Base-by-base conservation (phyloP, 2,888 invertebrate species). In the Drosophila neotestacea region DNA sequence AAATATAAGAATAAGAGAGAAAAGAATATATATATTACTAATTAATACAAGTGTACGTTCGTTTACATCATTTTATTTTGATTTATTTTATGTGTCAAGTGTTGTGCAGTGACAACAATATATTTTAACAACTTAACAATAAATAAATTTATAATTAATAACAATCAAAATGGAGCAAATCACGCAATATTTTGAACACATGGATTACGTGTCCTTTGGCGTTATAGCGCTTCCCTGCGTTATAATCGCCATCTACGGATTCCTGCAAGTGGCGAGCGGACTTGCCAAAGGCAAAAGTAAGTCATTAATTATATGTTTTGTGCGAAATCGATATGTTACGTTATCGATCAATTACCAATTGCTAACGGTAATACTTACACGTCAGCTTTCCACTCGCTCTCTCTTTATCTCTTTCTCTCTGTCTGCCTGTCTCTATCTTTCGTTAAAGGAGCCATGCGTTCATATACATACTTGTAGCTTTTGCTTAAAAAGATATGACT, bases 161-260 rank as follows among this genome's bases (percentile, higher is more conserved):
- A 46, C 11, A 39, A 36, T 34, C 16, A 65, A 64, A 65, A 84
- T 84, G 84, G 84, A 84, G 75, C 88, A 88, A 73, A 72, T 84
- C 50, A 77, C 67, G 10, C 77, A 82, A 47, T 82, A 85, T 52
- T 72, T 88, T 52, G 83, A 79, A 56, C 73, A 85, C 65, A 77
- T 85, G 88, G 85, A 88, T 85, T 88, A 88, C 80, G 83, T 84
- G 79, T 84, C 84, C 77, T 78, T 84, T 27, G 73, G 79, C 56
- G 77, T 82, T 6, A 73, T 88, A 54, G 80, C 83, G 4, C 54
- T 84, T 28, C 85, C 85, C 47, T 88, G 88, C 71, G 55, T 84
- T 39, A 70, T 88, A 4, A 79, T 88, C 6, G 83, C 73, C 67
- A 34, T 88, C 68, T 88, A 82, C 28, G 88, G 88, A 62, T 79